Evolutionary conservation across 2,888 invertebrate genomes (phyloP).

Genomic region (Drosophila falleni): DNA sequence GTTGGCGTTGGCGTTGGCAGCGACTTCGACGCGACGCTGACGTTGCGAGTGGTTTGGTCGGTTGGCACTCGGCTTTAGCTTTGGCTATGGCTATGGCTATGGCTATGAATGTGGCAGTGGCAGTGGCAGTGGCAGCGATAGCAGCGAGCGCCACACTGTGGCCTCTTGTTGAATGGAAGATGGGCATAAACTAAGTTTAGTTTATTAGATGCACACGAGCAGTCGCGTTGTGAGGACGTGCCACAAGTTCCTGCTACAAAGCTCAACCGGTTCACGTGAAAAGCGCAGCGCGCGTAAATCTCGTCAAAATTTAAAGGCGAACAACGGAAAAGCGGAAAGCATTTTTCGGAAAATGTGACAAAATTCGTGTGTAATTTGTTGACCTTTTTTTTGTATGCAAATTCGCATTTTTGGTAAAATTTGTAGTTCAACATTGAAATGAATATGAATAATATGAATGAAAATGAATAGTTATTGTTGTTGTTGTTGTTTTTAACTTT

Average conservation of each 20-base stretch:
- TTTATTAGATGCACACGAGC: conserved; percentile 86
- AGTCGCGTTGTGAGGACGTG: conserved; percentile 85
- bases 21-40: conserved; percentile 27
- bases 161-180: conserved; percentile 70
- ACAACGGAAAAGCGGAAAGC: background rate
- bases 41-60: conserved; percentile 63
- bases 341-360: background rate
- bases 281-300: conserved; percentile 30
- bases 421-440: background rate
- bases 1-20: conserved; percentile 24
- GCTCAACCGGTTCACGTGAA: conserved; percentile 13
- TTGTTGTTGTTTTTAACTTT: conserved; percentile 25
- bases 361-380: background rate
- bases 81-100: conserved; percentile 5
- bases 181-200: conserved; percentile 84
- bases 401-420: conserved; percentile 25
- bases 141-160: conserved; percentile 20
- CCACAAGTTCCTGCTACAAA: conserved; percentile 52
- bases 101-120: background rate
- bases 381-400: background rate
- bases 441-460: background rate
- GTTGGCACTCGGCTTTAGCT: conserved; percentile 43
- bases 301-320: background rate
- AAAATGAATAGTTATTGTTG: conserved; percentile 4
- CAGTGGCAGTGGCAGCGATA: conserved; percentile 27